These are phyloP conservation scores for Pristionchus exspectatus DNA, from an alignment of 2,888 invertebrate genomes.

Conservation along the genomic window DNA sequence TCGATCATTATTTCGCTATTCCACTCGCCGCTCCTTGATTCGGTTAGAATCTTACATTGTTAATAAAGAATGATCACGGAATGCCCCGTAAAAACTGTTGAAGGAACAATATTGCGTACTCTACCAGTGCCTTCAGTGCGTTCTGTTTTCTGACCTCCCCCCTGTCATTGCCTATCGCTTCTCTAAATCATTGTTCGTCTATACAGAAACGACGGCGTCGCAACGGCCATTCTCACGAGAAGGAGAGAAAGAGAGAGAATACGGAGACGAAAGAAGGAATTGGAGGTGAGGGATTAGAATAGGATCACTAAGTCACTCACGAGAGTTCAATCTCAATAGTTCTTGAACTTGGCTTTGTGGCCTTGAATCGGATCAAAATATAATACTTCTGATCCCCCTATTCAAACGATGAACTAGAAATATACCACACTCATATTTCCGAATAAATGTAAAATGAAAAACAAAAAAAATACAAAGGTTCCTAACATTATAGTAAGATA, in stretches of 20 bases:
- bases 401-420: background rate
- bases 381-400: background rate
- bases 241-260: background rate
- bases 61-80: too few relatives aligned
- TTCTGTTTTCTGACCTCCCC: background rate
- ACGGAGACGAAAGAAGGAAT: background rate
- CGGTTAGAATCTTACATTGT: too few relatives aligned
- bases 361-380: background rate
- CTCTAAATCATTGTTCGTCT: background rate
- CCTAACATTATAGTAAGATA: background rate
- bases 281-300: constrained; percentile 1
- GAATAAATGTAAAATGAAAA: too few relatives aligned
- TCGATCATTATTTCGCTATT: background rate
- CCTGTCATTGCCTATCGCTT: constrained; percentile 1
- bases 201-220: constrained; percentile 17
- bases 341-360: too few relatives aligned
- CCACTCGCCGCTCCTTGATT: background rate
- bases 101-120: too few relatives aligned
- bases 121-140: background rate
- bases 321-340: too few relatives aligned
- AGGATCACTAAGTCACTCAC: background rate
- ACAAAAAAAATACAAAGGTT: too few relatives aligned
- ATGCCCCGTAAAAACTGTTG: too few relatives aligned
- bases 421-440: background rate
- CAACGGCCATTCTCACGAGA: background rate